Base-by-base conservation (phyloP, 2,888 invertebrate species). In the Ormyrus pomaceus region DNA sequence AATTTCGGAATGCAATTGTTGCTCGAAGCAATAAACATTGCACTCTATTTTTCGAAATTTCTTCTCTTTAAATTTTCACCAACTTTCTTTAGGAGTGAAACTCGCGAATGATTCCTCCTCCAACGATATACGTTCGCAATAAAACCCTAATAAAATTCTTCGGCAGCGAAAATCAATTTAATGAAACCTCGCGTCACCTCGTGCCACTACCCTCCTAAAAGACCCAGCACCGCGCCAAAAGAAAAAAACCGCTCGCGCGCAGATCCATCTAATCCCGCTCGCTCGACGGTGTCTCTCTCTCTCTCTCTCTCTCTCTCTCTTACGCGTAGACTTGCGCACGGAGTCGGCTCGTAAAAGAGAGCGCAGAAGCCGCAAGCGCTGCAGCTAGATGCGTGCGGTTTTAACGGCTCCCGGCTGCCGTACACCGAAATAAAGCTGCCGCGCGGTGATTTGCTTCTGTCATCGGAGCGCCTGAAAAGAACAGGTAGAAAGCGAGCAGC, bases 401-500 rank as follows among this genome's bases (percentile, higher is more conserved):
- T 77, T 13, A 53, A 58, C 68, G 75, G 13, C 62, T 64, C 64
- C 8, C 68, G 7, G 9, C 10, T n/a, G 9, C 45, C 5, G n/a
- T 45, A 11, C 10, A 56, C 64, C 78, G 68, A 72, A 81, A 72
- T 76, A 78, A 77, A 75, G 68, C 75, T 48, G 56, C 53, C 11
- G 62, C 73, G 74, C 50, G 56, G 72, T 9, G 80, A 77, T 68
- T 69, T 59, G 69, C 80, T 70, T 65, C 74, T 77, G 77, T 77
- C 77, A 70, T 74, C 77, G 80, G 34, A 51, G 50, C 62, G 53
- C 13, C 51, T 51, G 80, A 59, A 62, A 59, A 34, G 64, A 55
- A 10, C 13, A 69, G 70, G 68, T 79, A 79, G 62, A 73, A 71
- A 66, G 68, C 73, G 34, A 69, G 61, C 77, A 85, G n/a, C 80